Evolutionary conservation across 2,797 vertebrate genomes (phyloP).

Genomic region (Nasua narica): DNA sequence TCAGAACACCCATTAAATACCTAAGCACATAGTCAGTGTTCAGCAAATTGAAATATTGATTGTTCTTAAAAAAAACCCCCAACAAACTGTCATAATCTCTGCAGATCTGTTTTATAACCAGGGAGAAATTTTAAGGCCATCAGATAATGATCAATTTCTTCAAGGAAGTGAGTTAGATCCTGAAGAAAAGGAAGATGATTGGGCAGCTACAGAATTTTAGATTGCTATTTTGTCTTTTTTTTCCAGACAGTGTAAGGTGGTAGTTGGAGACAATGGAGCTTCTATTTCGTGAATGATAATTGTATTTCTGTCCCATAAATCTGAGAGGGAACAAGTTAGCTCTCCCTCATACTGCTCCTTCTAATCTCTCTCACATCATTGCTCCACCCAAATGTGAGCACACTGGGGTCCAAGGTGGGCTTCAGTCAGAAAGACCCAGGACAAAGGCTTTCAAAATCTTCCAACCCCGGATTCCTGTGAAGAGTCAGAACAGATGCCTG

Average conservation of each 20-base stretch:
- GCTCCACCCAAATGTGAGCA: not conserved
- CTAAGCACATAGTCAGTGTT: conserved; percentile 26
- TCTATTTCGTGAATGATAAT: conserved; percentile 42
- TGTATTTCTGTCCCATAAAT: conserved; percentile 24
- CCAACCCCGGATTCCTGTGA: not conserved
- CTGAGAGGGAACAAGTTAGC: not conserved
- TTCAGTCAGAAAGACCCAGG: not conserved
- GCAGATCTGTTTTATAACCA: conserved; percentile 42
- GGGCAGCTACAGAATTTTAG: conserved; percentile 23
- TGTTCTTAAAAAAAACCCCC: not conserved
- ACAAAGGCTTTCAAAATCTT: not conserved
- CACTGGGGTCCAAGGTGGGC: not conserved
- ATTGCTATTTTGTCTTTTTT: not conserved
- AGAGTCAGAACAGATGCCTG: not conserved
- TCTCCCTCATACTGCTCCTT: not conserved
- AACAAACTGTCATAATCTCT: not conserved
- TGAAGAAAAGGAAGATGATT: conserved; percentile 36
- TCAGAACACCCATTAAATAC: not conserved
- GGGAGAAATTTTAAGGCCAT: conserved; percentile 53
- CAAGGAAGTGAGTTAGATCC: conserved; percentile 48
- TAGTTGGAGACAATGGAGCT: not conserved
- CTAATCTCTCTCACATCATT: not conserved
- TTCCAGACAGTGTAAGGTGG: not conserved
- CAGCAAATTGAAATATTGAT: conserved; percentile 52
- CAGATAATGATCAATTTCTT: conserved; percentile 47